Conservation (phyloP, 2,113 vertebrate genomes). For the Apistogramma diplotaenia region DNA sequence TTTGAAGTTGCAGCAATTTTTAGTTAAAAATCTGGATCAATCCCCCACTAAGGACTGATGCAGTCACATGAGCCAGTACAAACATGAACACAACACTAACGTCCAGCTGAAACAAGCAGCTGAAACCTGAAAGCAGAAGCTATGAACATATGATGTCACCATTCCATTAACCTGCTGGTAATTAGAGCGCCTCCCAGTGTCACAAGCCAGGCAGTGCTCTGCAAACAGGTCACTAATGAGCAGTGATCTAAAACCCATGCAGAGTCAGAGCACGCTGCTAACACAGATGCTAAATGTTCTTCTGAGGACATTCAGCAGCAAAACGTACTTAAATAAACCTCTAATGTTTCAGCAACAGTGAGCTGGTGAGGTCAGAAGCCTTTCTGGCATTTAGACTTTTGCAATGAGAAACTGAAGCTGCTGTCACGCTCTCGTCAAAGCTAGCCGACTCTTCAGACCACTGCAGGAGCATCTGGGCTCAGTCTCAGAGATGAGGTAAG, state of each 20-base stretch:
- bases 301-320: not conserved
- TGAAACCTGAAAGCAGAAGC: not conserved
- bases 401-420: not conserved
- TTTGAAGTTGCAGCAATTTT: not conserved
- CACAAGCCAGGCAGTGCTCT: not conserved
- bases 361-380: no score
- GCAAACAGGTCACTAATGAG: rapidly evolving
- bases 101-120: no score
- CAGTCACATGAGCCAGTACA: not conserved
- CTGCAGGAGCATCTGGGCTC: not conserved
- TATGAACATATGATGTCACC: no score
- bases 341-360: no score
- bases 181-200: not conserved
- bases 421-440: no score
- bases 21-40: no score
- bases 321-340: no score
- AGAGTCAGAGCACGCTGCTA: no score
- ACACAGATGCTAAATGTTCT: not conserved
- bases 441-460: no score
- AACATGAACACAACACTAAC: not conserved
- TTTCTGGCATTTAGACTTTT: not conserved
- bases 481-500: not conserved
- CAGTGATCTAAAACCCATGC: not conserved
- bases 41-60: not conserved
- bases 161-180: not conserved